Evolutionary conservation across 2,113 vertebrate species (phyloP).

Genomic region (Pteropus alecto): DNA sequence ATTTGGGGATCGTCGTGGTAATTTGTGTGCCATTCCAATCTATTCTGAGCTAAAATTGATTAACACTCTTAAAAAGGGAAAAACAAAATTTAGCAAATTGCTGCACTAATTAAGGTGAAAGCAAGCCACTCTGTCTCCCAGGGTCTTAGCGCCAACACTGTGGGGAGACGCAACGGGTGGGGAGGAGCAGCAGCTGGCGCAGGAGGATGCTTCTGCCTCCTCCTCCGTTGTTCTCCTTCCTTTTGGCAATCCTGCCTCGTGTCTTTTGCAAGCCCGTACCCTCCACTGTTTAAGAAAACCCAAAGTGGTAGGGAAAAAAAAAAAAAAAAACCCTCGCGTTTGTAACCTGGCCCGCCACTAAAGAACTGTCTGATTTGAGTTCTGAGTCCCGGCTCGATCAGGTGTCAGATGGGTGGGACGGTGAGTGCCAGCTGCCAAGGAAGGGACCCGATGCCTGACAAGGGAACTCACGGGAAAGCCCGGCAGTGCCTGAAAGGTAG

Average conservation of each 20-base stretch:
- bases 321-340: too few species aligned
- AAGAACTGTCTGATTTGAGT: too few species aligned
- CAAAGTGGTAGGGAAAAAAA: background rate
- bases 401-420: background rate
- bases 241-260: fast-evolving
- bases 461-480: background rate
- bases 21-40: slow-evolving; percentile 72
- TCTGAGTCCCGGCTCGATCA: background rate
- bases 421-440: too few species aligned
- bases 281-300: background rate
- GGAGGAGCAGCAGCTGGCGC: background rate
- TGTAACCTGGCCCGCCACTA: background rate
- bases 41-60: slow-evolving; percentile 76
- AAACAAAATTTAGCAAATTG: slow-evolving; percentile 78
- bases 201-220: background rate
- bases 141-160: slow-evolving; percentile 40
- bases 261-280: background rate
- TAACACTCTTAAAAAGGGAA: slow-evolving; percentile 72
- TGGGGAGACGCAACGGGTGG: slow-evolving; percentile 29
- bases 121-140: slow-evolving; percentile 57
- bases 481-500: background rate
- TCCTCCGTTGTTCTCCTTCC: fast-evolving
- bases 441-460: background rate
- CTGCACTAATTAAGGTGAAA: slow-evolving; percentile 73
- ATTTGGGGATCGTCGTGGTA: slow-evolving; percentile 66